phyloP scores from a whole-genome alignment of 2,888 invertebrate genomes.

The Patella ulyssiponensis region DNA sequence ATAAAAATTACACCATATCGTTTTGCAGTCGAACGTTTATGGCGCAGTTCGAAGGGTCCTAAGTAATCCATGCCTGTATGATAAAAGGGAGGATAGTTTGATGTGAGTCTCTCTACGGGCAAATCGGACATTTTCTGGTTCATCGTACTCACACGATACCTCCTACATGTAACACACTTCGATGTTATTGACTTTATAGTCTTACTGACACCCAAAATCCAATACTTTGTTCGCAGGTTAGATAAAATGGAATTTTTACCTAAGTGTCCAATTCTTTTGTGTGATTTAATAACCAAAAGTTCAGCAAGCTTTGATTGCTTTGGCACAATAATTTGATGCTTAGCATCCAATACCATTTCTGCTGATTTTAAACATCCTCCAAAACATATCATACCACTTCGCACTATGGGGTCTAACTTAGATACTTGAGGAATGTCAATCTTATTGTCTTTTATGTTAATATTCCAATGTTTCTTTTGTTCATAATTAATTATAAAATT shows the following conservation, averaged over 20 bases:
- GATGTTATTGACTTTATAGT: conserved; percentile 7
- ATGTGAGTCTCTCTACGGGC: not conserved
- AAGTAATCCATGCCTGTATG: conserved; percentile 28
- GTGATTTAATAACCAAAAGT: conserved; percentile 14
- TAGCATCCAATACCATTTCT: conserved; percentile 2
- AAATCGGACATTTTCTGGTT: conserved; percentile 13
- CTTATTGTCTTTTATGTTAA: not conserved
- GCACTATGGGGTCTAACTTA: conserved; percentile 8
- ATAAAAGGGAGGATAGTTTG: not conserved
- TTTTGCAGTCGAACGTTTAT: conserved; percentile 25
- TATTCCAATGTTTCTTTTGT: not conserved
- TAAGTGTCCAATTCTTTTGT: not conserved
- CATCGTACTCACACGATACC: not conserved
- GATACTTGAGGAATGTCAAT: not conserved
- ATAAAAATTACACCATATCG: conserved; percentile 39
- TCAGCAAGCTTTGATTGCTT: conserved; percentile 16
- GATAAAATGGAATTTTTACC: conserved; percentile 5
- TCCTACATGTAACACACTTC: conserved; percentile 7
- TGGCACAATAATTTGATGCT: conserved; percentile 23
- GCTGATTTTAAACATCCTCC: conserved; percentile 8
- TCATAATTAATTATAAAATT: conserved; percentile 1
- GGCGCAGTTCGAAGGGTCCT: conserved; percentile 28
- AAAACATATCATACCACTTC: not conserved
- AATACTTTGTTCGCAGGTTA: conserved; percentile 17
- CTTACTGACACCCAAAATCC: conserved; percentile 14